phyloP scores from a whole-genome alignment of 2,888 invertebrate species.

The Stramonita haemastoma region DNA sequence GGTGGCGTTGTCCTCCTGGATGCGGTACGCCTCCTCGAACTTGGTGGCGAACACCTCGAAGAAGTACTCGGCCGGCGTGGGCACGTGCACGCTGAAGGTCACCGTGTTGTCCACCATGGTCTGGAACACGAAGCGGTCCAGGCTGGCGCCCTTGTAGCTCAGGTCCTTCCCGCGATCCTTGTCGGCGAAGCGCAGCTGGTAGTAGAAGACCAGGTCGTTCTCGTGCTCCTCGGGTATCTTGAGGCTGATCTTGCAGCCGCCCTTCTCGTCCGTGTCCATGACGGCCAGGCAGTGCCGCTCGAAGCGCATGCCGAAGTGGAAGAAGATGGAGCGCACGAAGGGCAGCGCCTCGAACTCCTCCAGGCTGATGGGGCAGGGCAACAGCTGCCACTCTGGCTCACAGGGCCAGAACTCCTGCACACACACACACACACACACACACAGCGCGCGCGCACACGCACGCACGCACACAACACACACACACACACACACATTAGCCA shows the following conservation, averaged over 20 bases:
- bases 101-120: constrained; percentile 83
- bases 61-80: constrained; percentile 94
- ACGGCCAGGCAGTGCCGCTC: constrained; percentile 88
- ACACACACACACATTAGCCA: neutral
- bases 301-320: constrained; percentile 97
- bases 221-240: constrained; percentile 98
- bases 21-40: constrained; percentile 72
- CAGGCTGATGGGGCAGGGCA: constrained; percentile 93
- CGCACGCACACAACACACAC: neutral
- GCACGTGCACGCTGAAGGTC: constrained; percentile 97
- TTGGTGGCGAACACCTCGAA: constrained; percentile 99
- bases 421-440: neutral
- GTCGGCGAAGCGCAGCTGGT: constrained; percentile 98
- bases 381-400: constrained; percentile 97
- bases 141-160: constrained; percentile 93
- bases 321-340: constrained; percentile 95
- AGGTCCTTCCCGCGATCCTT: constrained; percentile 77
- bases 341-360: constrained; percentile 96
- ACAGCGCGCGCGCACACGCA: neutral
- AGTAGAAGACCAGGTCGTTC: constrained; percentile 96
- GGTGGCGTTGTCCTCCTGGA: constrained; percentile 68
- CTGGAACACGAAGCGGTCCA: constrained; percentile 99
- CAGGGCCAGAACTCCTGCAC: constrained; percentile 98
- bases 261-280: constrained; percentile 96
- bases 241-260: constrained; percentile 96